phyloP scores from a whole-genome alignment of 2,113 vertebrate species.

The Shinisaurus crocodilurus region DNA sequence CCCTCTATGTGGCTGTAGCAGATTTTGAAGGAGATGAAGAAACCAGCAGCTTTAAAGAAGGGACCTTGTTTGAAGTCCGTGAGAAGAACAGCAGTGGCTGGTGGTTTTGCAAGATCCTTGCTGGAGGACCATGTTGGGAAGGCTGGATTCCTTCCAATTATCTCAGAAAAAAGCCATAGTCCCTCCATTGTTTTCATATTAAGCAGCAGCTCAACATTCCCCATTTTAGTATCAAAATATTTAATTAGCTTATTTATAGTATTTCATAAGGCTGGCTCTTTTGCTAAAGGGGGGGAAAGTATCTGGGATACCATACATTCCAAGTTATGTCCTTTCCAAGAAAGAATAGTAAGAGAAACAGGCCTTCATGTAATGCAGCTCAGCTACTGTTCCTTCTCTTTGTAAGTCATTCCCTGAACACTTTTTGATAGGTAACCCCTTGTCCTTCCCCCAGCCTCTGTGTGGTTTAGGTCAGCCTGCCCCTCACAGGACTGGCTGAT shows the following conservation, averaged over 20 bases:
- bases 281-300: constrained; percentile 31
- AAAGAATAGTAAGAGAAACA: constrained; percentile 2
- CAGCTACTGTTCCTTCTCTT: neutral
- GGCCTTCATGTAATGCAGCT: neutral
- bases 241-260: constrained; percentile 84
- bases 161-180: constrained; percentile 93
- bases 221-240: constrained; percentile 71
- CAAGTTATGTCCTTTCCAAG: constrained; percentile 30
- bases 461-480: neutral
- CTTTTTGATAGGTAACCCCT: neutral
- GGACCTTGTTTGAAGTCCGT: constrained; percentile 92
- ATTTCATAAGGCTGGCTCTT: constrained; percentile 67
- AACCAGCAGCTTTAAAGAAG: constrained; percentile 92
- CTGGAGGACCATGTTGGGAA: constrained; percentile 84
- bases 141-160: constrained; percentile 99
- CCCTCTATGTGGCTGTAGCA: constrained; percentile 92
- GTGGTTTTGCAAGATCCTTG: constrained; percentile 97
- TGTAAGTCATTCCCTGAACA: neutral
- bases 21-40: constrained; percentile 96
- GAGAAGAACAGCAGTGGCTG: constrained; percentile 94
- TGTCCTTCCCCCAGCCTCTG: neutral
- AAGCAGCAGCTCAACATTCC: constrained; percentile 20
- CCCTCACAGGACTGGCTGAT: neutral
- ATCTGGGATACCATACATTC: constrained; percentile 32
- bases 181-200: constrained; percentile 25